A percentile compares a stretch with the other conserved stretches of the same genome.
phyloP scores from a whole-genome alignment of 2,888 invertebrate genomes.

The Dasypogon diadema region DNA sequence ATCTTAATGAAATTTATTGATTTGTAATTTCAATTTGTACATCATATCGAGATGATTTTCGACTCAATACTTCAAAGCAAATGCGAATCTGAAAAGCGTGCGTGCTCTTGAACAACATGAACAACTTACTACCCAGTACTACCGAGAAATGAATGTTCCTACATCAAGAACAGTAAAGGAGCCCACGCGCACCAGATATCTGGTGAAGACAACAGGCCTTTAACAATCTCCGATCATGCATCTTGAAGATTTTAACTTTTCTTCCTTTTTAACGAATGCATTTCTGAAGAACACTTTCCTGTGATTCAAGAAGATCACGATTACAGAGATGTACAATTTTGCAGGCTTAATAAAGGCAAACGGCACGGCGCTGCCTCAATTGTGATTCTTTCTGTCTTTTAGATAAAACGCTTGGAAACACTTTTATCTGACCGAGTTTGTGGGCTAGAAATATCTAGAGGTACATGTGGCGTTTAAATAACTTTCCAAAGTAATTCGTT shows the following conservation, averaged over 20 bases:
- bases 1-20: slow-evolving; percentile 52
- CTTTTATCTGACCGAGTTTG: slow-evolving; percentile 44
- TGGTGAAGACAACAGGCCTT: slow-evolving; percentile 43
- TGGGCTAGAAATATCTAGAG: slow-evolving; percentile 30
- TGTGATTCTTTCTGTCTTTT: slow-evolving; percentile 15
- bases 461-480: slow-evolving; percentile 51
- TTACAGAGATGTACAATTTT: not conserved
- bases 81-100: slow-evolving; percentile 9
- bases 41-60: slow-evolving; percentile 28
- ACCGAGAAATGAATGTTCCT: slow-evolving; percentile 16
- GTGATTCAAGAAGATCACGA: slow-evolving; percentile 32
- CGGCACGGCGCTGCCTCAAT: slow-evolving; percentile 10
- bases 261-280: slow-evolving; percentile 35
- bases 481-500: slow-evolving; percentile 8
- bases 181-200: slow-evolving; percentile 41
- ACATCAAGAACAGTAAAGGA: not conserved
- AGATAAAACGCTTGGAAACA: slow-evolving; percentile 8
- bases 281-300: not conserved
- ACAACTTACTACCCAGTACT: not conserved
- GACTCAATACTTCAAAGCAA: slow-evolving; percentile 43
- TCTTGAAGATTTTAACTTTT: slow-evolving; percentile 31
- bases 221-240: slow-evolving; percentile 47
- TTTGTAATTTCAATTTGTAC: slow-evolving; percentile 55
- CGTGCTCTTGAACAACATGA: slow-evolving; percentile 21
- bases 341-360: slow-evolving; percentile 24